phyloP scores from a whole-genome alignment of 2,888 invertebrate species.

The Drosophila gaucha region DNA sequence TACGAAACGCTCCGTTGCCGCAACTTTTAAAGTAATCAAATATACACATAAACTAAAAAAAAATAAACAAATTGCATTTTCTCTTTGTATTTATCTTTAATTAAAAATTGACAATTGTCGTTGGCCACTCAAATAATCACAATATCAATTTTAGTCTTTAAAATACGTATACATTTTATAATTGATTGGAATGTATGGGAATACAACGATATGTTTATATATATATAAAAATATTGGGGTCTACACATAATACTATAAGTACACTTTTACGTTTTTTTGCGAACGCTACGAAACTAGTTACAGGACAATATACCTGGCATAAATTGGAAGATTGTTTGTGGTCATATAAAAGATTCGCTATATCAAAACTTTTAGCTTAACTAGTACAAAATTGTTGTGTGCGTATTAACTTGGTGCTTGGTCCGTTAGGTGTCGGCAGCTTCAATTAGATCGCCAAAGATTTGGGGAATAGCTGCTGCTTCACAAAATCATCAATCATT shows the following conservation, averaged over 20 bases:
- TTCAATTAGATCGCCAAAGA: constrained; percentile 87
- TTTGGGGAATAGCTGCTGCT: constrained; percentile 93
- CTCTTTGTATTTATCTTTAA: constrained; percentile 4
- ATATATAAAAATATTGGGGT: constrained; percentile 38
- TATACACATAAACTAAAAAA: constrained; percentile 65
- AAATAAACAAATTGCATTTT: constrained; percentile 51
- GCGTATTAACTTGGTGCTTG: constrained; percentile 69
- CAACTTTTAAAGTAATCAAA: constrained; percentile 72
- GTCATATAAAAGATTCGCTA: constrained; percentile 25
- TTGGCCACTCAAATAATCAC: constrained; percentile 75
- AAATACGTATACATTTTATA: constrained; percentile 51
- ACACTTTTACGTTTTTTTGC: constrained; percentile 70
- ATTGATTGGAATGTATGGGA: constrained; percentile 62
- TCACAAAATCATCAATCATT: constrained; percentile 92
- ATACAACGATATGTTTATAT: constrained; percentile 24
- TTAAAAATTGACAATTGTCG: constrained; percentile 52
- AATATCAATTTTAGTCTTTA: constrained; percentile 63
- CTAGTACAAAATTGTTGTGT: constrained; percentile 41
- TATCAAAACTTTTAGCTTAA: constrained; percentile 52
- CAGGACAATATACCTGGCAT: constrained; percentile 43
- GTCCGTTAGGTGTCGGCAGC: background rate
- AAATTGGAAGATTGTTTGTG: constrained; percentile 56
- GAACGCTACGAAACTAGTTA: constrained; percentile 25
- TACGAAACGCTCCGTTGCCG: constrained; percentile 70
- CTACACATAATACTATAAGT: constrained; percentile 82